These are phyloP conservation scores for Resseliella maxima DNA, from an alignment of 2,888 invertebrate genomes.

Conservation along the genomic window DNA sequence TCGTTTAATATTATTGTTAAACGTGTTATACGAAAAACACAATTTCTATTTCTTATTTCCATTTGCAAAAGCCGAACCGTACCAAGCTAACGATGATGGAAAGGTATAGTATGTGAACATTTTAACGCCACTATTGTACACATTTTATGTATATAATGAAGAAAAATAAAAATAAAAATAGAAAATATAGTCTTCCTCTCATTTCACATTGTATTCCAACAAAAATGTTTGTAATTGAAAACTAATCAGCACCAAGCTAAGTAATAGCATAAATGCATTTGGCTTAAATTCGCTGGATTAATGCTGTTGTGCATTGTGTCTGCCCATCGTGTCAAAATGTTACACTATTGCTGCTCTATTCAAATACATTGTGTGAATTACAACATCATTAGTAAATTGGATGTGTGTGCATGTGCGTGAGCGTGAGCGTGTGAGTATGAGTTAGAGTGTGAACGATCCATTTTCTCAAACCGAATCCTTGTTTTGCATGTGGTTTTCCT, in stretches of 20 bases:
- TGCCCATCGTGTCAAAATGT: constrained; percentile 8
- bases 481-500: constrained; percentile 49
- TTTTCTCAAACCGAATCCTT: constrained; percentile 35
- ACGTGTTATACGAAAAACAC: constrained; percentile 26
- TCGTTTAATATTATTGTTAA: constrained; percentile 53
- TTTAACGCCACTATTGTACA: background rate
- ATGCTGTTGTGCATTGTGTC: constrained; percentile 3
- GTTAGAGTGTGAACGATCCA: too few species aligned
- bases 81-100: constrained; percentile 29
- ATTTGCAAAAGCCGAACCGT: background rate
- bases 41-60: constrained; percentile 18
- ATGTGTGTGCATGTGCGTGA: too few species aligned
- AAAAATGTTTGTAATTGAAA: constrained; percentile 38
- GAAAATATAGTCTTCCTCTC: background rate
- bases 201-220: background rate
- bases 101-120: too few species aligned
- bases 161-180: too few species aligned
- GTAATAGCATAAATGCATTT: constrained; percentile 46
- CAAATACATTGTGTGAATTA: background rate
- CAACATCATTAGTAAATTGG: constrained; percentile 54
- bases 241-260: constrained; percentile 8
- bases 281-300: constrained; percentile 54
- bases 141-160: background rate
- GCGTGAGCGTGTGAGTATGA: too few species aligned
- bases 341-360: background rate